A percentile compares a stretch with the other conserved stretches of the same genome.
phyloP scores from a whole-genome alignment of 2,888 invertebrate genomes.

The Pseudococcus viburni region DNA sequence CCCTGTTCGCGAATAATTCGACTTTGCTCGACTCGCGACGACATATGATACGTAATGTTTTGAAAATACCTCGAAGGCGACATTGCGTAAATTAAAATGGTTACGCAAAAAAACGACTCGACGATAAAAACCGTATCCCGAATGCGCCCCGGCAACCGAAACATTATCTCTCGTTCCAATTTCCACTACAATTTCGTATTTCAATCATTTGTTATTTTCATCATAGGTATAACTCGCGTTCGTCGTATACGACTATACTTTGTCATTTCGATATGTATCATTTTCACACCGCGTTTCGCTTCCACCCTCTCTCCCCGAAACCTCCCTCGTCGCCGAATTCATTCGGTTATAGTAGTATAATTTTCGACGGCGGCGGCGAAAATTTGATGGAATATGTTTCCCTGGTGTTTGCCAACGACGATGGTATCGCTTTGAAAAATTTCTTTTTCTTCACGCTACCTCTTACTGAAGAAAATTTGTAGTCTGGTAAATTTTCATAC shows the following conservation, averaged over 20 bases:
- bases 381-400: background rate
- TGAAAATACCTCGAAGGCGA: constrained; percentile 16
- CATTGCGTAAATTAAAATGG: constrained; percentile 12
- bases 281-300: background rate
- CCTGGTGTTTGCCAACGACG: background rate
- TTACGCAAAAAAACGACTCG: background rate
- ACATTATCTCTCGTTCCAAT: constrained; percentile 27
- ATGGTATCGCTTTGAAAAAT: constrained; percentile 17
- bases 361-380: background rate
- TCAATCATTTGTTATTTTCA: constrained; percentile 40
- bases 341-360: background rate
- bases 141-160: constrained; percentile 16
- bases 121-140: background rate
- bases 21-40: background rate
- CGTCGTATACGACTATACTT: background rate
- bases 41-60: constrained; percentile 31
- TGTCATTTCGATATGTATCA: constrained; percentile 47
- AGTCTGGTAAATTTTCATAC: background rate
- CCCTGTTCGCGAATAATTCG: background rate
- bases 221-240: background rate
- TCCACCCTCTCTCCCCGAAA: background rate
- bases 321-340: background rate
- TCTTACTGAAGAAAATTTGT: background rate
- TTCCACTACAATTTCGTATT: constrained; percentile 40
- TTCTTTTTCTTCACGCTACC: background rate